Evolutionary conservation across 2,888 invertebrate genomes (phyloP).

Genomic region (Masnerella sp.): DNA sequence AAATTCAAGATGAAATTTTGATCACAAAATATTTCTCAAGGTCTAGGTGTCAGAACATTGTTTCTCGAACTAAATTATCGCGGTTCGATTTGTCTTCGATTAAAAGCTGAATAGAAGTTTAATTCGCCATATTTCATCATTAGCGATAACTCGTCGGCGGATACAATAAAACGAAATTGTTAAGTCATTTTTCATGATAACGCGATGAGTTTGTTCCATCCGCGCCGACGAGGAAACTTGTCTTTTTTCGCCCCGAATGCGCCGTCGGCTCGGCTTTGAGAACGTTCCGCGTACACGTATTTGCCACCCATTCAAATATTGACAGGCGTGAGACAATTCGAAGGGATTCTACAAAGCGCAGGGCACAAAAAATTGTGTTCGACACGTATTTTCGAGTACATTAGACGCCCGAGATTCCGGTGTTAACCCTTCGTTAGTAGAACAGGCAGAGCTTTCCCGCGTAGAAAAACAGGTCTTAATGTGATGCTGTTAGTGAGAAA

Average conservation of each 20-base stretch:
- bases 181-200: constrained; percentile 50
- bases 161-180: constrained; percentile 28
- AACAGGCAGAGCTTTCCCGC: too few species aligned
- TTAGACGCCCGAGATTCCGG: too few species aligned
- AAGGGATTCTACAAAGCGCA: constrained; percentile 34
- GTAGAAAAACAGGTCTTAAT: too few species aligned
- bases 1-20: constrained; percentile 4
- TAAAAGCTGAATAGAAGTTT: constrained; percentile 21
- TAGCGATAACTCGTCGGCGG: constrained; percentile 23
- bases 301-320: constrained; percentile 56
- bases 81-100: constrained; percentile 26
- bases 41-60: constrained; percentile 23
- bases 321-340: constrained; percentile 54
- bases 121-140: constrained; percentile 42
- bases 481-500: too few species aligned
- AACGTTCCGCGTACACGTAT: constrained; percentile 40
- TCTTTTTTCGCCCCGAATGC: constrained; percentile 8
- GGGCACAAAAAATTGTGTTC: constrained; percentile 23
- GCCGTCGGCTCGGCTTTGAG: constrained; percentile 25
- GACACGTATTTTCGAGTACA: constrained; percentile 25
- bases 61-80: constrained; percentile 20
- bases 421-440: too few species aligned
- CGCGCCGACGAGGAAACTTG: constrained; percentile 2
- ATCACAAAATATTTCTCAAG: constrained; percentile 29
- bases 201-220: constrained; percentile 42